Evolutionary conservation across 2,888 invertebrate species (phyloP).

Genomic region (Agrochola macilenta): DNA sequence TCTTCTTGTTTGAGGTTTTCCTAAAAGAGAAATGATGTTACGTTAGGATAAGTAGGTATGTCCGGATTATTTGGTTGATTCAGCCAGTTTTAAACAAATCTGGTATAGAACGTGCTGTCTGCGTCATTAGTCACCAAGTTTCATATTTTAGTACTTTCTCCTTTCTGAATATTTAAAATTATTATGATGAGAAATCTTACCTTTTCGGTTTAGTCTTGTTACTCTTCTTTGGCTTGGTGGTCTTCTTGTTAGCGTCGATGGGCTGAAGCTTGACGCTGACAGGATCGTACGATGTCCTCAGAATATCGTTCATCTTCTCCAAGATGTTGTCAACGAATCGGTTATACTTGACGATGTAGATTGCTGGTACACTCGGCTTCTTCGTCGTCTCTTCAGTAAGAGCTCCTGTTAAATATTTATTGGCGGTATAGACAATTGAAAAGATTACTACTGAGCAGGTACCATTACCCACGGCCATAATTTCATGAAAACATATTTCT

Average conservation of each 20-base stretch:
- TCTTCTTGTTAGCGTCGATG: constrained; percentile 89
- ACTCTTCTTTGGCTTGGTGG: constrained; percentile 85
- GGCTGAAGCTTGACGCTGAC: constrained; percentile 94
- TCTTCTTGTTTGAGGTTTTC: constrained; percentile 83
- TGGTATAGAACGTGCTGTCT: background rate
- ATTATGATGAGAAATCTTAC: constrained; percentile 68
- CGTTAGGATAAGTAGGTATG: constrained; percentile 32
- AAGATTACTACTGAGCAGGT: background rate
- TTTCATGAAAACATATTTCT: background rate
- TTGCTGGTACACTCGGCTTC: constrained; percentile 91
- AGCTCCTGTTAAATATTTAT: constrained; percentile 83
- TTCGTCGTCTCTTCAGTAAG: constrained; percentile 83
- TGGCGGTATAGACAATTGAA: constrained; percentile 40
- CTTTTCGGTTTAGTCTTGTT: constrained; percentile 84
- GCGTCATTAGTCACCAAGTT: constrained; percentile 18
- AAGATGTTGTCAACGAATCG: constrained; percentile 96
- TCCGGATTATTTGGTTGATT: constrained; percentile 28
- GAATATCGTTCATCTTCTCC: constrained; percentile 94
- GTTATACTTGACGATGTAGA: constrained; percentile 95
- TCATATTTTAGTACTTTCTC: constrained; percentile 46
- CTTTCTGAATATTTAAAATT: constrained; percentile 5
- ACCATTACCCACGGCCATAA: background rate
- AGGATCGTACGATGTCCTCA: constrained; percentile 95
- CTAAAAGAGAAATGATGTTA: constrained; percentile 71
- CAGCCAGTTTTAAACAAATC: constrained; percentile 31